phyloP scores from a whole-genome alignment of 2,113 vertebrate species.

The Tragelaphus imberbis region DNA sequence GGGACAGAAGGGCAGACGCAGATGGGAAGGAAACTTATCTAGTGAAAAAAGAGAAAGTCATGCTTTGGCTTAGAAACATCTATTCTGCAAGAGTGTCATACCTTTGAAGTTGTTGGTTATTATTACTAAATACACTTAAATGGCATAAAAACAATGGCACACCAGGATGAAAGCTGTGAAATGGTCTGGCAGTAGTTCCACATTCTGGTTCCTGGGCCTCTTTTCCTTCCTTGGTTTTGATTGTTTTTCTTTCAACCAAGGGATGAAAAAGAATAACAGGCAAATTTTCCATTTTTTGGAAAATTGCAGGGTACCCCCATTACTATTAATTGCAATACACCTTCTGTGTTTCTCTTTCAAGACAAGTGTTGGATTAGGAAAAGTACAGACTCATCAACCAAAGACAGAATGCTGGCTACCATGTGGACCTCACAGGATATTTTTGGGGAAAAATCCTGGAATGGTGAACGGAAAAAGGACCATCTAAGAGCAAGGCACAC shows the following conservation, averaged over 20 bases:
- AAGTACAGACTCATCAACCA: slow-evolving; percentile 7
- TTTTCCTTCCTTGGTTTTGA: not conserved
- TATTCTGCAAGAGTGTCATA: not conserved
- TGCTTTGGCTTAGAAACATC: not conserved
- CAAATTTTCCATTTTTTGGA: slow-evolving; percentile 46
- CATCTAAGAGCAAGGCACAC: slow-evolving; percentile 22
- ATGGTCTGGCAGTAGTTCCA: slow-evolving; percentile 18
- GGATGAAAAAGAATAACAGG: slow-evolving; percentile 53
- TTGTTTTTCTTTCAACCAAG: slow-evolving; percentile 6
- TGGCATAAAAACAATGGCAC: slow-evolving; percentile 46
- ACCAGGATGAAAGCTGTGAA: not conserved
- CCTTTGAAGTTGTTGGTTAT: slow-evolving; percentile 8
- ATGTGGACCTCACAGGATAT: slow-evolving; percentile 44
- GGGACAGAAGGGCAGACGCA: not conserved
- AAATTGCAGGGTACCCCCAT: not conserved
- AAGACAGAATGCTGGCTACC: slow-evolving; percentile 62
- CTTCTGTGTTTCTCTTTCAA: slow-evolving; percentile 45
- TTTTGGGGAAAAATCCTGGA: slow-evolving; percentile 75
- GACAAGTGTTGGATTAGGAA: slow-evolving; percentile 52
- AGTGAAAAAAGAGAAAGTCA: not conserved
- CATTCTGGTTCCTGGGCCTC: not conserved
- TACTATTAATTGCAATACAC: slow-evolving; percentile 36
- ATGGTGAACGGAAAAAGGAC: slow-evolving; percentile 63
- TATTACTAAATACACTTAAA: slow-evolving; percentile 46
- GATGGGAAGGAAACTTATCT: not conserved